Conservation (phyloP, 2,113 vertebrate genomes). For the Lagopus muta region DNA sequence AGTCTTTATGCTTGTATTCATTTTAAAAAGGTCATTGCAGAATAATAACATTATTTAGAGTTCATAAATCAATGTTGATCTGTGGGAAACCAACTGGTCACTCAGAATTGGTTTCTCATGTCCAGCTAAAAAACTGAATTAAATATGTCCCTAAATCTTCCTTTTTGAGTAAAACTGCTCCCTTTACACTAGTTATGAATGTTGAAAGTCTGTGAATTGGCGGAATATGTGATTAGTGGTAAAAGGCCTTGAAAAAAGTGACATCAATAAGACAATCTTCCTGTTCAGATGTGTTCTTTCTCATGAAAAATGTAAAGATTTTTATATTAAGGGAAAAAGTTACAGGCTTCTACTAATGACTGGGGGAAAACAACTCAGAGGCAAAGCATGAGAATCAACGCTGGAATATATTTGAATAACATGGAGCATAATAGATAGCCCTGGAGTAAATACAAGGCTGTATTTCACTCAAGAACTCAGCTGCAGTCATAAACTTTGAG, state of each 20-base stretch:
- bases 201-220: conserved; percentile 10
- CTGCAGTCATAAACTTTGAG: conserved; percentile 63
- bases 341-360: background rate
- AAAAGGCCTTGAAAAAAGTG: background rate
- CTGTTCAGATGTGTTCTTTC: background rate
- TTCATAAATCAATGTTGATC: conserved; percentile 9
- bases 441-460: conserved; percentile 51
- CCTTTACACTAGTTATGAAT: conserved; percentile 20
- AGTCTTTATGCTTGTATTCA: background rate
- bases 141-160: conserved; percentile 22
- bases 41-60: conserved; percentile 12
- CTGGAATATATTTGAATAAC: conserved; percentile 64
- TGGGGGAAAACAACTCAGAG: conserved; percentile 3
- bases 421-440: conserved; percentile 50
- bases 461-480: conserved; percentile 70
- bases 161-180: conserved; percentile 16
- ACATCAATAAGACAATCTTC: background rate
- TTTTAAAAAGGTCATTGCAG: background rate
- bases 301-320: background rate
- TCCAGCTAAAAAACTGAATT: conserved; percentile 23
- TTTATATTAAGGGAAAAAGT: background rate
- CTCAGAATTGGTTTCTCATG: conserved; percentile 2
- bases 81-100: background rate
- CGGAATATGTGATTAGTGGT: conserved; percentile 27
- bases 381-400: conserved; percentile 29